Evolutionary conservation across 2,888 invertebrate species (phyloP).

Genomic region (Spisula subtruncata): DNA sequence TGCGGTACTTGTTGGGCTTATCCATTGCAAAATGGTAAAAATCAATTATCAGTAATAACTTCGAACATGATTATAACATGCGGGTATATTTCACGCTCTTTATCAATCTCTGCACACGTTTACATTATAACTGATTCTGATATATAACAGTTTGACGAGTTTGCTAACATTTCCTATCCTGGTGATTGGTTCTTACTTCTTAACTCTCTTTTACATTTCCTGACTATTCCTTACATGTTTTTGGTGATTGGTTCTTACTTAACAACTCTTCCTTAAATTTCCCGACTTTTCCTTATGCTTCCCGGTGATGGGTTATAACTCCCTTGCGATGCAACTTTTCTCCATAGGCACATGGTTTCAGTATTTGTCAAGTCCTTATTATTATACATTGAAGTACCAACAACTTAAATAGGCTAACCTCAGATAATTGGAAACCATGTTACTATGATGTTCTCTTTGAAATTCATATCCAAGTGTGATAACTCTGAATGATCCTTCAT

Average conservation of each 20-base stretch:
- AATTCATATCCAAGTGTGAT: slow-evolving; percentile 5
- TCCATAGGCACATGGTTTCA: no score
- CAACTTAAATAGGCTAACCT: no score
- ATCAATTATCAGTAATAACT: background rate
- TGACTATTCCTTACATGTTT: background rate
- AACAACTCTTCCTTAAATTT: no score
- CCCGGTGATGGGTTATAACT: background rate
- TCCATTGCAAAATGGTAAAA: background rate
- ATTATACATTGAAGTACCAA: no score
- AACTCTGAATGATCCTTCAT: slow-evolving; percentile 6
- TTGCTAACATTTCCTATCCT: background rate
- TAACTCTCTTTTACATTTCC: background rate
- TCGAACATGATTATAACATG: background rate
- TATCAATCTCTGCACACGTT: background rate
- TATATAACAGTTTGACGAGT: background rate
- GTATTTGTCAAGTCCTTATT: no score
- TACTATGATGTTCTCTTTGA: background rate
- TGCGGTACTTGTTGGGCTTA: background rate
- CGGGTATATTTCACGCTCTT: background rate
- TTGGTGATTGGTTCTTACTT: slow-evolving; percentile 8
- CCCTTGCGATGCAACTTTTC: no score
- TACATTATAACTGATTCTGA: background rate
- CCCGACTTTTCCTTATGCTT: background rate
- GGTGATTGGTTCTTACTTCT: background rate
- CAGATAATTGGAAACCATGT: no score